These are phyloP conservation scores for Trileptium ribeirensis DNA, from an alignment of 2,888 invertebrate species.

Conservation along the genomic window DNA sequence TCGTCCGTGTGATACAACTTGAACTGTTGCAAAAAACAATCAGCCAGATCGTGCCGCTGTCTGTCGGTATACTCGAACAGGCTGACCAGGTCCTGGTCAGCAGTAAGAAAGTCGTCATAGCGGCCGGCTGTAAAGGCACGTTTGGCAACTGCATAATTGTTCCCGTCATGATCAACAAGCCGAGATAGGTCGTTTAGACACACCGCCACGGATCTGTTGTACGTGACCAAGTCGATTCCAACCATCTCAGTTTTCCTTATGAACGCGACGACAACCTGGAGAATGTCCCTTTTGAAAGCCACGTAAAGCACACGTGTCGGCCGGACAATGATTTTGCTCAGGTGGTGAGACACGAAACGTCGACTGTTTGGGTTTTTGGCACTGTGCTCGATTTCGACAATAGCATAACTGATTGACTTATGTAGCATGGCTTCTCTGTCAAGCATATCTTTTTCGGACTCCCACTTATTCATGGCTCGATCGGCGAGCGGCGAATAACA, in stretches of 20 bases:
- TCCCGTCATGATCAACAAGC: not conserved
- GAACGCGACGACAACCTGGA: not conserved
- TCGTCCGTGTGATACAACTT: too few species aligned
- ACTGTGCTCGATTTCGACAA: not conserved
- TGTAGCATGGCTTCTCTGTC: not conserved
- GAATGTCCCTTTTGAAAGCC: not conserved
- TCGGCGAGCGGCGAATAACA: too few species aligned
- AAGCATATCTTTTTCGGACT: not conserved
- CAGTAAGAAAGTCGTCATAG: too few species aligned
- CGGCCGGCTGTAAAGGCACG: too few species aligned
- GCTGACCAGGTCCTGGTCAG: too few species aligned
- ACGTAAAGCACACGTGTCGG: not conserved
- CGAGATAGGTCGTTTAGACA: not conserved
- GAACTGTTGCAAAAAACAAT: too few species aligned
- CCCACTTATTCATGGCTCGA: not conserved
- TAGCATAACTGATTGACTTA: not conserved
- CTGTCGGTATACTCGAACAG: too few species aligned
- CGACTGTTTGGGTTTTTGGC: not conserved
- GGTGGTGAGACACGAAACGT: not conserved
- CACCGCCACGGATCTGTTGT: not conserved
- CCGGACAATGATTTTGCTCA: not conserved
- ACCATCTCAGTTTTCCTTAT: not conserved
- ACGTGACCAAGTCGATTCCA: not conserved
- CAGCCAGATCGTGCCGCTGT: too few species aligned
- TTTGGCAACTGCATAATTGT: not conserved